Conservation (phyloP, 2,888 invertebrate genomes). For the Cataglyphis livida region DNA sequence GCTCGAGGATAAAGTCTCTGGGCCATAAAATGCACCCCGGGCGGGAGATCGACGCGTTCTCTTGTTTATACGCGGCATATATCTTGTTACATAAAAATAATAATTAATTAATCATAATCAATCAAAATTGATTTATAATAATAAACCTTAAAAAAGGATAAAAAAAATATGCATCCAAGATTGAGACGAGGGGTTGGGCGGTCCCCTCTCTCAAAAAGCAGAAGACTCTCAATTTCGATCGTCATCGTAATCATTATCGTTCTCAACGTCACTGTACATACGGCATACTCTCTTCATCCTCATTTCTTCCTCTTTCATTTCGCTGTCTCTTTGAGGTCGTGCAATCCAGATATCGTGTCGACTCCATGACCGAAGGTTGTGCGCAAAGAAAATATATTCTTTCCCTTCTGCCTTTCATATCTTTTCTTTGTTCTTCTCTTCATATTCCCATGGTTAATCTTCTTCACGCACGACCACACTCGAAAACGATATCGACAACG, state of each 20-base stretch:
- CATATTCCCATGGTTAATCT: neutral
- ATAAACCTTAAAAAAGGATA: conserved; percentile 75
- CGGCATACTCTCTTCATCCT: neutral
- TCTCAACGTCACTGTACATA: conserved; percentile 29
- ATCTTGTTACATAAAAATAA: conserved; percentile 78
- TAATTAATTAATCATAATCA: conserved; percentile 68
- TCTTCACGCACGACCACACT: conserved; percentile 42
- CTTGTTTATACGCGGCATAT: conserved; percentile 80
- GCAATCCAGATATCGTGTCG: conserved; percentile 33
- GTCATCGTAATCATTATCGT: conserved; percentile 41
- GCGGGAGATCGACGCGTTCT: conserved; percentile 80
- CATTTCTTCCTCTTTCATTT: conserved; percentile 7
- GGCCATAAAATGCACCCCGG: conserved; percentile 74
- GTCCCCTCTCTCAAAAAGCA: conserved; percentile 52
- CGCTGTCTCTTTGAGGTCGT: conserved; percentile 49
- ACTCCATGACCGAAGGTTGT: conserved; percentile 6
- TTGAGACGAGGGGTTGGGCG: conserved; percentile 68
- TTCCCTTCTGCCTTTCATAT: neutral
- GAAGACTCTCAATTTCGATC: conserved; percentile 54
- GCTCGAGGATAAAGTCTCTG: conserved; percentile 23
- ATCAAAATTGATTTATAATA: conserved; percentile 73
- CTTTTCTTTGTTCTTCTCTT: neutral
- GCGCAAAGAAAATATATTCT: conserved; percentile 49
- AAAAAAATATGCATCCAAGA: conserved; percentile 74
- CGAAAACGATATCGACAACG: conserved; percentile 62